These are phyloP conservation scores for Eupeodes luniger DNA, from an alignment of 2,888 invertebrate species.

Conservation along the genomic window DNA sequence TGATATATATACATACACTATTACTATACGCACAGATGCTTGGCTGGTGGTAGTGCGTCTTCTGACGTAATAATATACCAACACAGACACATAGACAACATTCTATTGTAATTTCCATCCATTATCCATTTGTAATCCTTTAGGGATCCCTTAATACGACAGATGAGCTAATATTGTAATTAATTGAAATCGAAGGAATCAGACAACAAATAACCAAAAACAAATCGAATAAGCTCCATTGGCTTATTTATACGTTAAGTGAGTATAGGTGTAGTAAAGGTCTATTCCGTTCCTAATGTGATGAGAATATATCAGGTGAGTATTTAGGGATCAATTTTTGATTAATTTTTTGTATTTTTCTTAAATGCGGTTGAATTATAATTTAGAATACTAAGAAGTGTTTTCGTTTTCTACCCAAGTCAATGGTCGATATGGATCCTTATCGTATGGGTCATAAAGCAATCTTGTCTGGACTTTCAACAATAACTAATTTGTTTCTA, in stretches of 20 bases:
- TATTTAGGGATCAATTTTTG: conserved; percentile 13
- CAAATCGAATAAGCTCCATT: conserved; percentile 61
- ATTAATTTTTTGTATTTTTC: no score
- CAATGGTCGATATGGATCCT: background rate
- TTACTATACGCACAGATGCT: no score
- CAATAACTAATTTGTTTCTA: background rate
- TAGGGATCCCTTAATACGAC: conserved; percentile 70
- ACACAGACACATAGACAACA: conserved; percentile 21
- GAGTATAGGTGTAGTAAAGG: background rate
- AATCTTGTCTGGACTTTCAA: background rate
- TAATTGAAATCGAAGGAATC: conserved; percentile 74
- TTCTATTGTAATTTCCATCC: conserved; percentile 70
- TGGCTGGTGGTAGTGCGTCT: background rate
- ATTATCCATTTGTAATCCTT: conserved; percentile 73
- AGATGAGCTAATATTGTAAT: conserved; percentile 74
- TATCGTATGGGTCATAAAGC: conserved; percentile 7
- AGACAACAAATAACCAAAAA: conserved; percentile 69
- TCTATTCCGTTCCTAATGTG: no score
- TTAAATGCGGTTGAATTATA: conserved; percentile 16
- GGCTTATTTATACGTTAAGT: background rate
- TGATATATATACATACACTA: background rate
- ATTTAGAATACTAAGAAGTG: conserved; percentile 24
- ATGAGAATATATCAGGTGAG: conserved; percentile 58
- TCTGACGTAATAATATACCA: background rate
- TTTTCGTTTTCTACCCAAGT: background rate